Evolutionary conservation across 2,797 vertebrate genomes (phyloP).

Genomic region (Margarornis squamiger): DNA sequence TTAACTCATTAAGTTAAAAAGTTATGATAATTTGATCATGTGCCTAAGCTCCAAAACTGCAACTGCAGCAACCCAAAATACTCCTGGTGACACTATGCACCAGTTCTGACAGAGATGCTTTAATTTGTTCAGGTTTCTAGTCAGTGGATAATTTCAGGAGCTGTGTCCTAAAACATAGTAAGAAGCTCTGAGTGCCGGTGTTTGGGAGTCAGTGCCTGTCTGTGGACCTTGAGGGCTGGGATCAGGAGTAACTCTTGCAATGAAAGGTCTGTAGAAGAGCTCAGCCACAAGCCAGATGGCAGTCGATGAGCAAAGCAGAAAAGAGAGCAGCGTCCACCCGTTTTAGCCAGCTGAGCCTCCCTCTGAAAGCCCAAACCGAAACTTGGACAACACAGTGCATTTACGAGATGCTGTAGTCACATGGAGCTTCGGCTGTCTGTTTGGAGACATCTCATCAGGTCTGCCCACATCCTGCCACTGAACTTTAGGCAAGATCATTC

Average conservation of each 20-base stretch:
- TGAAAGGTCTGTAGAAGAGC: not conserved
- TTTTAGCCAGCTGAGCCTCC: not conserved
- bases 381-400: not conserved
- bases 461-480: constrained; percentile 42
- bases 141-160: not conserved
- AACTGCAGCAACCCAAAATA: constrained; percentile 47
- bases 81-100: constrained; percentile 10
- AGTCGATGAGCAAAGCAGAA: not conserved
- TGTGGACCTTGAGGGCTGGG: not conserved
- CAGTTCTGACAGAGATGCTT: not conserved
- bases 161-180: not conserved
- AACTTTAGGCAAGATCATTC: constrained; percentile 24
- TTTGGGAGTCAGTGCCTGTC: not conserved
- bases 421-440: constrained; percentile 1
- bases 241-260: not conserved
- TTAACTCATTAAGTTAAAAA: constrained; percentile 71
- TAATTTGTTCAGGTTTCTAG: constrained; percentile 3
- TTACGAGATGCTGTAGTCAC: not conserved
- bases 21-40: constrained; percentile 68
- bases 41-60: constrained; percentile 53
- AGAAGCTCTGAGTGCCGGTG: not conserved
- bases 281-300: not conserved
- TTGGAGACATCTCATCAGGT: not conserved
- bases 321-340: not conserved
- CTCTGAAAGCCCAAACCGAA: not conserved